Evolutionary conservation across 1,140 invertebrate species (phyloP).

Genomic region (Cepaea nemoralis): DNA sequence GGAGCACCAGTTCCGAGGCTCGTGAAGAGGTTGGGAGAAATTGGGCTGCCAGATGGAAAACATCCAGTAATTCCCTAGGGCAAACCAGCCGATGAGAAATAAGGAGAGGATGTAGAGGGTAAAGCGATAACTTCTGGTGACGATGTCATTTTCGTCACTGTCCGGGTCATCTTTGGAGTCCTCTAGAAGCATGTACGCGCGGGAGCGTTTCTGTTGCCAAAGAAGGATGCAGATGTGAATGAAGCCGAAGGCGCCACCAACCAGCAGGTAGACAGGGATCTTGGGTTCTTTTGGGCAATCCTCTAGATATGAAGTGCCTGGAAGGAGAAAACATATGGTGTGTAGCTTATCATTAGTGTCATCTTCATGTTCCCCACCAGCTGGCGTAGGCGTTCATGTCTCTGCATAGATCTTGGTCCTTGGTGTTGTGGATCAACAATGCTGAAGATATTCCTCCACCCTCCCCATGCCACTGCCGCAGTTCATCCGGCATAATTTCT

Average conservation of each 20-base stretch:
- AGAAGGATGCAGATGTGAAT: constrained; percentile 57
- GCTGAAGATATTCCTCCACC: no score
- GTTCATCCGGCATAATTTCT: no score
- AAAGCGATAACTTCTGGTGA: constrained; percentile 49
- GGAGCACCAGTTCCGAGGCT: constrained; percentile 66
- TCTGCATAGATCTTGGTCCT: no score
- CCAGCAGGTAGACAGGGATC: constrained; percentile 67
- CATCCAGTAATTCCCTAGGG: constrained; percentile 74
- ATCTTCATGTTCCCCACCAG: no score
- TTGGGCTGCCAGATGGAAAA: constrained; percentile 61
- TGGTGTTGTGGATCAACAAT: no score
- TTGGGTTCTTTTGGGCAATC: constrained; percentile 67
- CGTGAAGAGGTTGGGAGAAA: constrained; percentile 75
- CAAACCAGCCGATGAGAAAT: constrained; percentile 73
- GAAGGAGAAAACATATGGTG: no score
- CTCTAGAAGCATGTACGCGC: constrained; percentile 44
- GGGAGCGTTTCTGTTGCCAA: constrained; percentile 52
- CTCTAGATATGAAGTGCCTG: constrained; percentile 57
- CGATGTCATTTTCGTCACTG: constrained; percentile 47
- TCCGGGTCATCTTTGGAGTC: constrained; percentile 30
- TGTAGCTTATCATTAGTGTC: no score
- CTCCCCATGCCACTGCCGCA: no score
- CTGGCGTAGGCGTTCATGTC: no score
- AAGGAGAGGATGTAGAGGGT: constrained; percentile 46
- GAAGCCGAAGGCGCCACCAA: constrained; percentile 66